phyloP scores from a whole-genome alignment of 2,888 invertebrate species.

The Oscheius onirici region DNA sequence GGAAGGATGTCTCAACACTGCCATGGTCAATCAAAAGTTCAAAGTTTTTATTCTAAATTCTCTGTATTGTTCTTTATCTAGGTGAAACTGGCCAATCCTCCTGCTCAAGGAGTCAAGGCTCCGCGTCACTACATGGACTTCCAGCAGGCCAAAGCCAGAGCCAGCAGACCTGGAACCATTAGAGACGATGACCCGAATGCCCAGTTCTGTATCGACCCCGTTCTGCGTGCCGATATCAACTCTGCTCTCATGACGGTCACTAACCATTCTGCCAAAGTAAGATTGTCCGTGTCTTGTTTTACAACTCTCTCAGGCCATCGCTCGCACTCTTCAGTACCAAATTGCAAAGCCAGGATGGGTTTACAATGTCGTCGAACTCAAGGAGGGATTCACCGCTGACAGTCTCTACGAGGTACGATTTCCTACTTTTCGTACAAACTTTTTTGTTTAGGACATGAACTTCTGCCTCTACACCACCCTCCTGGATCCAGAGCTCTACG shows the following conservation, averaged over 20 bases:
- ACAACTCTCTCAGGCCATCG: slow-evolving; percentile 35
- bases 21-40: slow-evolving; percentile 49
- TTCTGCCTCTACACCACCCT: slow-evolving; percentile 52
- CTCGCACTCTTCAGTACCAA: slow-evolving; percentile 42
- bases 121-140: neutral
- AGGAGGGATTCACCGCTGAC: slow-evolving; percentile 31
- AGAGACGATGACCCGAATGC: slow-evolving; percentile 43
- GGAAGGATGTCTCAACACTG: slow-evolving; percentile 48
- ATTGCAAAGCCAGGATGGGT: slow-evolving; percentile 49
- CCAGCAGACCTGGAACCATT: neutral
- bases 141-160: neutral
- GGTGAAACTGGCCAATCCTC: slow-evolving; percentile 12
- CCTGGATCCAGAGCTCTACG: slow-evolving; percentile 35
- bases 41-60: slow-evolving; percentile 31
- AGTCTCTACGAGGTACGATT: slow-evolving; percentile 17
- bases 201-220: slow-evolving; percentile 41
- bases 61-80: neutral
- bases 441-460: slow-evolving; percentile 42
- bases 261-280: slow-evolving; percentile 39
- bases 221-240: slow-evolving; percentile 37
- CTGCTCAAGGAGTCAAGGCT: neutral
- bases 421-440: neutral
- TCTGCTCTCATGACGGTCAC: slow-evolving; percentile 42
- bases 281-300: neutral
- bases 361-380: slow-evolving; percentile 41